These are phyloP conservation scores for Adelphocoris suturalis DNA, from an alignment of 2,888 invertebrate genomes.

Conservation along the genomic window DNA sequence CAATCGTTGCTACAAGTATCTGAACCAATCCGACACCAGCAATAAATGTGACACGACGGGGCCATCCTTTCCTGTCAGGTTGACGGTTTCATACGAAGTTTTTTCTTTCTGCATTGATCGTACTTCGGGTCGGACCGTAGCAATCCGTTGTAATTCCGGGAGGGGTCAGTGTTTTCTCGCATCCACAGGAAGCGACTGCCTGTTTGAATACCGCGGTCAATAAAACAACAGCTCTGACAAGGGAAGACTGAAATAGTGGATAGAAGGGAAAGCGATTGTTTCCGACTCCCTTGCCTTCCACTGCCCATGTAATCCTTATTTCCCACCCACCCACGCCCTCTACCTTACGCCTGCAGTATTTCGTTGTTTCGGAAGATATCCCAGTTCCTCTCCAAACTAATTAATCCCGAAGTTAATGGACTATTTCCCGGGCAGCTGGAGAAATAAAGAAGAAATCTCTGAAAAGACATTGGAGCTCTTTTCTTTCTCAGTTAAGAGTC, in stretches of 20 bases:
- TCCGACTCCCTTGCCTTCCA: background rate
- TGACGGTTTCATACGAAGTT: background rate
- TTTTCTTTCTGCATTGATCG: background rate
- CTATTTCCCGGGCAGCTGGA: background rate
- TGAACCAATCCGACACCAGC: too few relatives aligned
- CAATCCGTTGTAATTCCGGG: background rate
- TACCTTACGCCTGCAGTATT: background rate
- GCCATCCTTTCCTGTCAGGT: background rate
- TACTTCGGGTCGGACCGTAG: background rate
- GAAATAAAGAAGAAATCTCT: too few relatives aligned
- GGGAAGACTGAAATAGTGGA: background rate
- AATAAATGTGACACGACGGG: too few relatives aligned
- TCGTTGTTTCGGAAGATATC: background rate
- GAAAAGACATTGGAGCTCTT: too few relatives aligned
- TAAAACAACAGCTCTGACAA: background rate
- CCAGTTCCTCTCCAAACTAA: background rate
- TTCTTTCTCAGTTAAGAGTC: too few relatives aligned
- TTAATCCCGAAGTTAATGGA: constrained; percentile 12
- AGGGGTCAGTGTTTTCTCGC: background rate
- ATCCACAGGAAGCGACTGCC: background rate
- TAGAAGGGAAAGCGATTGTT: background rate
- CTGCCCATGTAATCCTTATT: constrained; percentile 1
- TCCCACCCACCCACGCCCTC: background rate
- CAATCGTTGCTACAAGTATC: too few relatives aligned
- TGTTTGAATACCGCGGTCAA: constrained; percentile 19